phyloP scores from a whole-genome alignment of 2,797 vertebrate genomes.

The Lycodopsis pacificus region DNA sequence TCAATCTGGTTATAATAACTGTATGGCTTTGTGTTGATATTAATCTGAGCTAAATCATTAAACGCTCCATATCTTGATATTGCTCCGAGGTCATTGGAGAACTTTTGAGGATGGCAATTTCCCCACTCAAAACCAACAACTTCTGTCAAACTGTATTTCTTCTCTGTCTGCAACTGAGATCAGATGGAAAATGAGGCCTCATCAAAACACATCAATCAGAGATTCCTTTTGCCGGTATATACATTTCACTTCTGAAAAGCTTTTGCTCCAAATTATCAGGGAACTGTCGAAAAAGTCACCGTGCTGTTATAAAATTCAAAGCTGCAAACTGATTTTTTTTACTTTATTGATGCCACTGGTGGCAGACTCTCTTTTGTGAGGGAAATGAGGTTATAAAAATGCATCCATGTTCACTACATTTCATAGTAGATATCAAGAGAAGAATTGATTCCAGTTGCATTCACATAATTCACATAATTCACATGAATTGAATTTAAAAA shows the following conservation, averaged over 20 bases:
- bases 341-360: background rate
- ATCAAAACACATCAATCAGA: slow-evolving; percentile 69
- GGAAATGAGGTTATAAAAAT: slow-evolving; percentile 32
- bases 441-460: slow-evolving; percentile 37
- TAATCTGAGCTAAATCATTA: slow-evolving; percentile 62
- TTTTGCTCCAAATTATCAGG: slow-evolving; percentile 38
- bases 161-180: slow-evolving; percentile 47
- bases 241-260: slow-evolving; percentile 32
- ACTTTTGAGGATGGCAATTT: slow-evolving; percentile 49
- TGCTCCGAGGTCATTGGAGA: slow-evolving; percentile 55
- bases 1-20: slow-evolving; percentile 64
- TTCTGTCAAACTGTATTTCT: slow-evolving; percentile 54
- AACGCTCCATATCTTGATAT: slow-evolving; percentile 54
- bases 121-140: slow-evolving; percentile 51
- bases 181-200: slow-evolving; percentile 61
- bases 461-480: slow-evolving; percentile 4
- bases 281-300: slow-evolving; percentile 27
- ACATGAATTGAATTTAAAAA: slow-evolving; percentile 11
- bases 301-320: slow-evolving; percentile 1
- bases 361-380: background rate
- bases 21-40: slow-evolving; percentile 58
- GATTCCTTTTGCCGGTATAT: slow-evolving; percentile 52
- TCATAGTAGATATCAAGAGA: slow-evolving; percentile 3
- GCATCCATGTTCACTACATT: slow-evolving; percentile 3
- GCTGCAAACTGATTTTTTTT: slow-evolving; percentile 9